These are phyloP conservation scores for Alloplasta piceator DNA, from an alignment of 2,888 invertebrate genomes.

Conservation along the genomic window DNA sequence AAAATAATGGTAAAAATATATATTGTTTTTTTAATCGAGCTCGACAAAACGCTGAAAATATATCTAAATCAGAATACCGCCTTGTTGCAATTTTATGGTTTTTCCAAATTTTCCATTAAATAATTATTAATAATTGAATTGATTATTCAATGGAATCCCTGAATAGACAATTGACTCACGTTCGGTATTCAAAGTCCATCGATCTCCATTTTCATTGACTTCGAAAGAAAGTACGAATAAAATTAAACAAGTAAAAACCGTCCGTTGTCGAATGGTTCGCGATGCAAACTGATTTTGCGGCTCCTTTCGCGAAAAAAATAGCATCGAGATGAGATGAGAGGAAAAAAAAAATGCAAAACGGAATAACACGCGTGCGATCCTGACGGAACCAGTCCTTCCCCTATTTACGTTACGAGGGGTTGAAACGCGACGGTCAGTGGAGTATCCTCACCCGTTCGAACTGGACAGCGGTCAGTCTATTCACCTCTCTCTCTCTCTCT, in stretches of 20 bases:
- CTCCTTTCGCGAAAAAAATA: conserved; percentile 50
- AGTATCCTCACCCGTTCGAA: conserved; percentile 70
- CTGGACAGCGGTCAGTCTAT: conserved; percentile 73
- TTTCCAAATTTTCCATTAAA: too few species aligned
- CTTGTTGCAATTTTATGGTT: too few species aligned
- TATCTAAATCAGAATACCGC: too few species aligned
- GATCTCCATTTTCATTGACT: too few species aligned
- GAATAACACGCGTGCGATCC: conserved; percentile 32
- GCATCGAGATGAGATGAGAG: conserved; percentile 40
- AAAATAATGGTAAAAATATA: too few species aligned
- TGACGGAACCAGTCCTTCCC: conserved; percentile 76
- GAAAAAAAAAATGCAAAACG: conserved; percentile 12
- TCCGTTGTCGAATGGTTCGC: conserved; percentile 61
- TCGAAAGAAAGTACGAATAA: background rate
- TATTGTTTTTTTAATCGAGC: too few species aligned
- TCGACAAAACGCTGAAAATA: too few species aligned
- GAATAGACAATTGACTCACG: too few species aligned
- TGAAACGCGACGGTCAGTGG: conserved; percentile 54
- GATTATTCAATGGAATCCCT: too few species aligned
- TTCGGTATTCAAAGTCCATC: too few species aligned
- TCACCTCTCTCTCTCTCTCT: conserved; percentile 17
- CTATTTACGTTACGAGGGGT: conserved; percentile 66
- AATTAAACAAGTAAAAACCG: conserved; percentile 39
- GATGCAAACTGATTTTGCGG: conserved; percentile 68
- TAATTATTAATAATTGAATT: too few species aligned